Base-by-base conservation (phyloP, 2,888 invertebrate genomes). In the Allacma fusca region DNA sequence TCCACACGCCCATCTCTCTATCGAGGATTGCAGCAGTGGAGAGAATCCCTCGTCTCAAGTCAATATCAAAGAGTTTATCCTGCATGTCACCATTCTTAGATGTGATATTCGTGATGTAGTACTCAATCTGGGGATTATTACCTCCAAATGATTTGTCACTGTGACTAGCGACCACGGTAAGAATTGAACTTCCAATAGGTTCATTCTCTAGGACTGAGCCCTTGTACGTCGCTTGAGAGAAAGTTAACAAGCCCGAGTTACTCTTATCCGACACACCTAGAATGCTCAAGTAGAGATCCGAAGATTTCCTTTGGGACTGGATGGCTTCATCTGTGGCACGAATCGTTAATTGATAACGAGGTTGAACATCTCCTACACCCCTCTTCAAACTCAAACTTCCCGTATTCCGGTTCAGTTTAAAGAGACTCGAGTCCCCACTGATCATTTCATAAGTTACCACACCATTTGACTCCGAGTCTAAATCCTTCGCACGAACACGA, bases 311-410 rank as follows among this genome's bases (percentile, higher is more conserved):
- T 86, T 95, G 95, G 83, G 92, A 92, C 85, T 95, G 92, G 1
- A 94, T 95, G 0, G 96, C 96, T 86, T 96, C 96, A 86, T 96
- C 96, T 12, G 95, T 95, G 2, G 96, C 96, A 85, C 94, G 92
- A 65, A 96, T 91, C 0, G 93, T 93, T 62, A 96, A 88, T 85
- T 93, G 92, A 88, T 95, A 95, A 74, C 92, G 90, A 0, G 92
- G 90, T 85, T 93, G 93, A 0, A 92, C 89, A 50, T 89, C 87
- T 7, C 89, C 87, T 5, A 91, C 88, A 74, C 88, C 86, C 83
- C 90, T 90, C 34, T 90, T 90, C 79, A 94, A 87, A 26, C 90
- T 90, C 78, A 95, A 88, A 16, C 91, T 90, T 7, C 96, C 96
- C 19, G 92, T 92, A 85, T 91, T 93, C 75, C 95, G 91, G 86